Percentiles rank a stretch among this genome's conserved stretches.
Evolutionary conservation across 2,797 vertebrate species (phyloP).

Genomic region (Chloroceryle inda): DNA sequence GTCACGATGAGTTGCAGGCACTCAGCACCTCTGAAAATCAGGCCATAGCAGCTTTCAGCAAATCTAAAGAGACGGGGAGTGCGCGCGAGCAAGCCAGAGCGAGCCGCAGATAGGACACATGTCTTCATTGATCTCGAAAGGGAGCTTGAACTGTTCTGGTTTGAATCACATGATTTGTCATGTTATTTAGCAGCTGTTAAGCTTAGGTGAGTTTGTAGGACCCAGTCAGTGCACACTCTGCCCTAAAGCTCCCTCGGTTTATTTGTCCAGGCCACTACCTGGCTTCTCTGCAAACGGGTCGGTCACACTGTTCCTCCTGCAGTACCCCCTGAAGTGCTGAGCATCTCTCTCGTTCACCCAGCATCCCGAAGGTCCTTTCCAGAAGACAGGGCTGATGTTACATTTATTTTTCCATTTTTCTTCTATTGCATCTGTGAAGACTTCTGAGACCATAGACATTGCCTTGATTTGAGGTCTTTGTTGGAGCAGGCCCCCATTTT

Average conservation of each 20-base stretch:
- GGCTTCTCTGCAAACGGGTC: accelerated
- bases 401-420: not conserved
- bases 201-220: slow-evolving; percentile 12
- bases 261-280: not conserved
- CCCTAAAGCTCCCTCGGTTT: not conserved
- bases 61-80: slow-evolving; percentile 11
- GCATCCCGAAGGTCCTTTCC: not conserved
- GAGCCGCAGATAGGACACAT: not conserved
- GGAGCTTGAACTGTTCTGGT: slow-evolving; percentile 22
- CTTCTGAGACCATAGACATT: not conserved
- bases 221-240: not conserved
- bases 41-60: slow-evolving; percentile 41
- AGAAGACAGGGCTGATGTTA: not conserved
- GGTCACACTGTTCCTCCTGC: accelerated
- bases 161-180: slow-evolving; percentile 15
- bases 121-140: not conserved
- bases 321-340: not conserved
- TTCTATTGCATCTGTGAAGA: not conserved
- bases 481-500: not conserved
- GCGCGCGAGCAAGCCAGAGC: not conserved
- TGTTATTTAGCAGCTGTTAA: slow-evolving; percentile 26
- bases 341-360: not conserved
- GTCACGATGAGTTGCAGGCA: slow-evolving; percentile 66
- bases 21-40: slow-evolving; percentile 68
- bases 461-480: not conserved